Evolutionary conservation across 2,113 vertebrate species (phyloP), one percentile per base, ranked within the genome.

Genomic region (Dromas ardeola): DNA sequence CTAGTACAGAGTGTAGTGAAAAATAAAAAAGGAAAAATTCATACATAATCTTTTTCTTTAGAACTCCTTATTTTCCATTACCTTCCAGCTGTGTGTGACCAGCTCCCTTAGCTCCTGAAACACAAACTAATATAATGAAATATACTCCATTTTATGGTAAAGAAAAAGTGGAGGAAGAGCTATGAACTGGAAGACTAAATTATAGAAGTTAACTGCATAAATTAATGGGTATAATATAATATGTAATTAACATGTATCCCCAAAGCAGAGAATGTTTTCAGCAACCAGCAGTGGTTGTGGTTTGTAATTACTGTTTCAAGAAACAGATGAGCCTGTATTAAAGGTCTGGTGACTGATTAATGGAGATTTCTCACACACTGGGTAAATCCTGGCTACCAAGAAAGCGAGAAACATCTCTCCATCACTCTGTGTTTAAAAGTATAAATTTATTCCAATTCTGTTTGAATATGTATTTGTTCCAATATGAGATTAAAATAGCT

Each of bases 301-400:
- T 78, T 92, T 92, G 42, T 77, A 95, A 95, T 88, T 92, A 73
- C 47, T 56, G 11, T 45, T 83, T 81, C 59, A 63, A 74, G 88
- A 72, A 92, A 52, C 21, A 80, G 50, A 81, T 77, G 55, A 95
- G 59, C 20, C 16, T 74, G 11, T n/a, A 66, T 73, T 63, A 88
- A 83, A 90, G 23, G 43, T 82, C 67, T 96, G 18, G 26, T 78
- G 56, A 53, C 36, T 86, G 55, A 84, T 70, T 55, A 74, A 81
- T 59, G 20, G 71, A 42, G 13, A 65, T 94, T 92, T 88, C 69
- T 92, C 34, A 26, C 38, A 40, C 43, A 32, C 6, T 66, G 18
- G 1, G 7, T 83, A 43, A 43, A 79, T 84, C 43, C 59, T 71
- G 63, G 29, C 20, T 70, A 88, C 43, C 34, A 69, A 78, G 53